phyloP scores from a whole-genome alignment of 2,797 vertebrate genomes.

The Cottoperca gobio region DNA sequence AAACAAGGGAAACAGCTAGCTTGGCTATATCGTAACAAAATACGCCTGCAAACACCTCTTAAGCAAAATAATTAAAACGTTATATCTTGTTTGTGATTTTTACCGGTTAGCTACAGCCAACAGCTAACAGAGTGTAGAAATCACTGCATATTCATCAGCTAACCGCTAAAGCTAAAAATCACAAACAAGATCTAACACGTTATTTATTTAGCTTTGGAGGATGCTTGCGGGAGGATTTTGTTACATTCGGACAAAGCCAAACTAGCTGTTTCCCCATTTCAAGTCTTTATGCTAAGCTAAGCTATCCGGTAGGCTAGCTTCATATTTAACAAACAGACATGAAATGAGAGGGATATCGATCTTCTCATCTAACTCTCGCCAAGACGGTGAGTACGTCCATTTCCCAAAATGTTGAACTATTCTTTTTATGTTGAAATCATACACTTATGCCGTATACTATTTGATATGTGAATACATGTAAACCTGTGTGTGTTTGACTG shows the following conservation, averaged over 20 bases:
- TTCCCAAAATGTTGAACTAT: not conserved
- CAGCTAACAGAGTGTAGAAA: not conserved
- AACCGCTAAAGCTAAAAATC: not conserved
- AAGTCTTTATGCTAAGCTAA: conserved; percentile 6
- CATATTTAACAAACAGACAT: not conserved
- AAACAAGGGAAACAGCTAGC: not conserved
- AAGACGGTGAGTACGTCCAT: conserved; percentile 2
- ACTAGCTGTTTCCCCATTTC: not conserved
- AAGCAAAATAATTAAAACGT: not conserved
- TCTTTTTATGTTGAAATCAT: conserved; percentile 24
- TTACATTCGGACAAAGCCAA: not conserved
- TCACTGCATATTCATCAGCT: not conserved
- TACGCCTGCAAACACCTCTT: not conserved
- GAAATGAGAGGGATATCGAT: not conserved
- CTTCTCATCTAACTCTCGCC: not conserved
- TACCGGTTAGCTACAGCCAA: not conserved
- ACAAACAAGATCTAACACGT: not conserved
- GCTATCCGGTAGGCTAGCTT: not conserved
- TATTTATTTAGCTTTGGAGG: not conserved
- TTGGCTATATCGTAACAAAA: not conserved
- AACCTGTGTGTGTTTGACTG: conserved; percentile 51
- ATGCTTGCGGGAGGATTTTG: not conserved
- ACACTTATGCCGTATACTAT: conserved; percentile 43
- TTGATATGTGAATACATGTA: conserved; percentile 62
- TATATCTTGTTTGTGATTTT: not conserved